phyloP scores from a whole-genome alignment of 2,888 invertebrate genomes.

The Lasioglossum figueresi region DNA sequence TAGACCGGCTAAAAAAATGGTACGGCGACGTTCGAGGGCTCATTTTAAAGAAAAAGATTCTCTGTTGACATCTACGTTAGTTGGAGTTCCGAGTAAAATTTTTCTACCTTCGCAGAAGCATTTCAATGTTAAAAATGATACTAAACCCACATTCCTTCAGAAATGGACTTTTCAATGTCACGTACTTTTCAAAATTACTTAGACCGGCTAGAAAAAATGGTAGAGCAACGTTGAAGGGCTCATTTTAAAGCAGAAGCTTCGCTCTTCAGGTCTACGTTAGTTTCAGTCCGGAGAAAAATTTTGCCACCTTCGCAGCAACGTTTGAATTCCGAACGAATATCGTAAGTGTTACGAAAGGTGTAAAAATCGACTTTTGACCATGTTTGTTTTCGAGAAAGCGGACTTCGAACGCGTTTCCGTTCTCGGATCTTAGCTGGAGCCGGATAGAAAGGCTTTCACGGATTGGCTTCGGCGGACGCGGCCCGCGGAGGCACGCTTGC shows the following conservation, averaged over 20 bases:
- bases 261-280: not conserved
- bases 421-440: conserved; percentile 47
- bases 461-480: conserved; percentile 59
- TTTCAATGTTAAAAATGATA: not conserved
- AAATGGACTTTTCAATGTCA: not conserved
- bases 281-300: not conserved
- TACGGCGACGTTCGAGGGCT: not conserved
- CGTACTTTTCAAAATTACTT: no score
- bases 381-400: not conserved
- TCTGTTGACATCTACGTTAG: fast-evolving
- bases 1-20: not conserved
- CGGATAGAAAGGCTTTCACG: conserved; percentile 32
- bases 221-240: not conserved
- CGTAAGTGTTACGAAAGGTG: not conserved
- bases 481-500: conserved; percentile 75
- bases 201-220: not conserved
- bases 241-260: not conserved
- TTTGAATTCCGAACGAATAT: not conserved
- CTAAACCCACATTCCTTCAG: no score
- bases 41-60: not conserved
- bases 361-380: not conserved
- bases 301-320: fast-evolving
- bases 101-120: no score
- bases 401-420: conserved; percentile 24
- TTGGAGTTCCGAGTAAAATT: no score